Conservation (phyloP, 2,888 invertebrate genomes). For the Hydriomena furcata region DNA sequence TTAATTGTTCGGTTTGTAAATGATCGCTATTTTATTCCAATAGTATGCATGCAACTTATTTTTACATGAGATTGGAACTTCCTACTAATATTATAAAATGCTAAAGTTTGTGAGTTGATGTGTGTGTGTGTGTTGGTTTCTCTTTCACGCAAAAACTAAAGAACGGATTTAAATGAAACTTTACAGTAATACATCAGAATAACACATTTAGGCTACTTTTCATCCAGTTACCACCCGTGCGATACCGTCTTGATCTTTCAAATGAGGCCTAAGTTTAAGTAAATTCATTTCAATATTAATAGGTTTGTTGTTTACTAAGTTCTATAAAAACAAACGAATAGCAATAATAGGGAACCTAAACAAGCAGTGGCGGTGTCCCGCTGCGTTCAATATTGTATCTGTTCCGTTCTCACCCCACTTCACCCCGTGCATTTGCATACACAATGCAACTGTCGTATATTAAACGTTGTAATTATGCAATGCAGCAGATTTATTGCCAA, state of each 20-base stretch:
- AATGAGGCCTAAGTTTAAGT: background rate
- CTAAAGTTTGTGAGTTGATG: too few species aligned
- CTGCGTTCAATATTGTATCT: conserved; percentile 64
- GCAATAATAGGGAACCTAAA: conserved; percentile 8
- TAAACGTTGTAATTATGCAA: conserved; percentile 77
- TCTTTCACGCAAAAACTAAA: too few species aligned
- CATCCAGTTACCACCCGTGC: too few species aligned
- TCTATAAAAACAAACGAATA: conserved; percentile 30
- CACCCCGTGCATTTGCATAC: conserved; percentile 73
- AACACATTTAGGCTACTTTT: too few species aligned
- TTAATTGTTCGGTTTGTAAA: conserved; percentile 61
- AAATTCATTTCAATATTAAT: background rate
- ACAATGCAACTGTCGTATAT: conserved; percentile 79
- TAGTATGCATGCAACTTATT: background rate
- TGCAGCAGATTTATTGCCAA: conserved; percentile 78
- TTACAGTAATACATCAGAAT: too few species aligned
- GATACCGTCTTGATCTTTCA: too few species aligned
- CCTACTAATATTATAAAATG: too few species aligned
- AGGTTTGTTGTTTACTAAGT: background rate
- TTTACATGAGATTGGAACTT: background rate
- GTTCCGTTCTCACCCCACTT: conserved; percentile 73
- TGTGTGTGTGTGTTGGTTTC: too few species aligned
- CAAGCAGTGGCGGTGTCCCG: conserved; percentile 68
- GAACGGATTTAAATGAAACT: too few species aligned
- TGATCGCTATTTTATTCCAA: conserved; percentile 49